Evolutionary conservation across 2,797 vertebrate species (phyloP).

Genomic region (Sebastiscus tertius): DNA sequence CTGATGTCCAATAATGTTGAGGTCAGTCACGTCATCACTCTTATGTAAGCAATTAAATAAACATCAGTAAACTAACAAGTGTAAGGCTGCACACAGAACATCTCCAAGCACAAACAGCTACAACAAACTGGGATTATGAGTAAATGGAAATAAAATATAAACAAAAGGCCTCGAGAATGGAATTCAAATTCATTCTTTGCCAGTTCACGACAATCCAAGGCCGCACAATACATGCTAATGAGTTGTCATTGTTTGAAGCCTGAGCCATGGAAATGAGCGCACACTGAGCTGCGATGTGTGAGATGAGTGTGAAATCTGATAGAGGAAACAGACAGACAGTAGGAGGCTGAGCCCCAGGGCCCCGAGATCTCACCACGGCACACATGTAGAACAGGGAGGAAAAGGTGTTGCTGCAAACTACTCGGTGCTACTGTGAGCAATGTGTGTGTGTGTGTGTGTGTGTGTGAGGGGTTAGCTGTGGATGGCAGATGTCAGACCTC

Average conservation of each 20-base stretch:
- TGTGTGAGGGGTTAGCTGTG: slow-evolving; percentile 47
- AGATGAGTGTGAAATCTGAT: slow-evolving; percentile 71
- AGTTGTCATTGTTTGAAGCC: slow-evolving; percentile 64
- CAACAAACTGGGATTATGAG: slow-evolving; percentile 48
- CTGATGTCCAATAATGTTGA: slow-evolving; percentile 4
- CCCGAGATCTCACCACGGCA: slow-evolving; percentile 44
- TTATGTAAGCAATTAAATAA: slow-evolving; percentile 64
- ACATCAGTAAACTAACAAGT: slow-evolving; percentile 41
- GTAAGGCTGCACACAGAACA: slow-evolving; percentile 17
- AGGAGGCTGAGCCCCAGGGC: slow-evolving; percentile 45
- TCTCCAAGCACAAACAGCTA: slow-evolving; percentile 34
- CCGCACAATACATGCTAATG: slow-evolving; percentile 64
- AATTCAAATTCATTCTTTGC: slow-evolving; percentile 47
- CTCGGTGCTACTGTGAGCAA: slow-evolving; percentile 11
- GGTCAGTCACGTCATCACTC: slow-evolving; percentile 29
- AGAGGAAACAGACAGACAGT: slow-evolving; percentile 61
- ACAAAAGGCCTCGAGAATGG: slow-evolving; percentile 30
- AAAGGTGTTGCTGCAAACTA: slow-evolving; percentile 60
- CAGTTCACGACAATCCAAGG: slow-evolving; percentile 34
- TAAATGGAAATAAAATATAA: slow-evolving; percentile 42
- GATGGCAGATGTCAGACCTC: slow-evolving; percentile 79
- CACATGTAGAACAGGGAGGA: slow-evolving; percentile 41
- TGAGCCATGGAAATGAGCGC: slow-evolving; percentile 54
- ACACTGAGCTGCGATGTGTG: slow-evolving; percentile 59
- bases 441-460: slow-evolving; percentile 35